Conservation (phyloP, 2,888 invertebrate genomes). For the Koerneria pararmatus region DNA sequence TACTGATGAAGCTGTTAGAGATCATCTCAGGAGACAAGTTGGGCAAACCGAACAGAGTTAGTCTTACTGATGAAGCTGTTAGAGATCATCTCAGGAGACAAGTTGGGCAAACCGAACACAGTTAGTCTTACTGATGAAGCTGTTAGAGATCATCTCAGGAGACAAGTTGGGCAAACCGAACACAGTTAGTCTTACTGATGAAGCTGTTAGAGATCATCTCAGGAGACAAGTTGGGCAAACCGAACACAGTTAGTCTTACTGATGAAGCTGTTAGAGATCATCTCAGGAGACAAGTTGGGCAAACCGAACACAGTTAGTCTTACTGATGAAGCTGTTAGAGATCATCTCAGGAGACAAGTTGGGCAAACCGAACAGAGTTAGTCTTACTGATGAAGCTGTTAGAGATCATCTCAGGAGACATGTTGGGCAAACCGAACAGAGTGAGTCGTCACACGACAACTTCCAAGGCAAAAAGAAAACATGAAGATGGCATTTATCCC, state of each 20-base stretch:
- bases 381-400: conserved; percentile 83
- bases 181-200: no score
- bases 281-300: conserved; percentile 93
- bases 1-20: conserved; percentile 85
- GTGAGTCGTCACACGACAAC: no score
- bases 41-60: conserved; percentile 78
- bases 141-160: conserved; percentile 96
- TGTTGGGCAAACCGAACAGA: conserved; percentile 85
- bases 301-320: conserved; percentile 78
- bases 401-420: conserved; percentile 97
- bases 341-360: conserved; percentile 97
- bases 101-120: conserved; percentile 87
- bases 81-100: conserved; percentile 97
- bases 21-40: conserved; percentile 97
- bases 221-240: no score
- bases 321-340: conserved; percentile 85
- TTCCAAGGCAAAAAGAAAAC: no score
- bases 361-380: conserved; percentile 78
- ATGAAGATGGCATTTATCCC: no score
- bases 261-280: conserved; percentile 89
- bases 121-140: conserved; percentile 79
- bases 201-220: no score
- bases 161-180: conserved; percentile 94
- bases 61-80: conserved; percentile 79
- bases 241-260: no score